Base-by-base conservation (phyloP, 2,113 vertebrate species). In the Mesoclemmys tuberculata region DNA sequence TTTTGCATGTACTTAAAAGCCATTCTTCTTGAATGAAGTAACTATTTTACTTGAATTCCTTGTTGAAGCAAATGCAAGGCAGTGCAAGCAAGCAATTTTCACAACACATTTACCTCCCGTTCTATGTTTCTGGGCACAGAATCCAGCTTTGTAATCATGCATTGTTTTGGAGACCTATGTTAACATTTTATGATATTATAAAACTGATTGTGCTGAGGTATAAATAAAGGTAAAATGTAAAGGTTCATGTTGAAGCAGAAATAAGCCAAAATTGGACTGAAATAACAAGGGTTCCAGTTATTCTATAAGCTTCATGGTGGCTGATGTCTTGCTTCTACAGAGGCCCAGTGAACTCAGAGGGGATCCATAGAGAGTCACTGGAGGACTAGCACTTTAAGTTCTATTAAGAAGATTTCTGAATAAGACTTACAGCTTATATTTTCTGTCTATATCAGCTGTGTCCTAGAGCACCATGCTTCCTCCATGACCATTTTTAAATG, bases 331-430 rank as follows among this genome's bases (percentile, higher is more conserved):
- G n/a, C 44, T 3, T 21, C 41, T 52, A 58, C n/a, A 68, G 71
- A 78, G 56, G 56, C 0, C 12, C 14, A 41, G 27, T 11, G 48
- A 27, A 41, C 19, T 10, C 1, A 48, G 6, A n/a, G 55, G 26
- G 38, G 46, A 51, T n/a, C 3, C 2, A 0, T 1, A 24, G 3
- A 79, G 44, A 79, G 1, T 1, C n/a, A 48, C 79, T 56, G 31
- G 71, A 18, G 6, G 10, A 1, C 14, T 5, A 26, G 10, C 26
- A 46, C 55, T 8, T 26, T 18, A 55, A 10, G 2, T 0, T 38
- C 16, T 9, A 4, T 61, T 29, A 11, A 0, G 78, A 41, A 3
- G n/a, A 49, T 24, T 51, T 16, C 48, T 29, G 82, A 68, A 12
- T 1, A 46, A 4, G n/a, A 11, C 2, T 9, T n/a, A 61, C 56